Evolutionary conservation across 2,888 invertebrate genomes (phyloP), one percentile per base, ranked within the genome.

Genomic region (Ceraclea dissimilis): DNA sequence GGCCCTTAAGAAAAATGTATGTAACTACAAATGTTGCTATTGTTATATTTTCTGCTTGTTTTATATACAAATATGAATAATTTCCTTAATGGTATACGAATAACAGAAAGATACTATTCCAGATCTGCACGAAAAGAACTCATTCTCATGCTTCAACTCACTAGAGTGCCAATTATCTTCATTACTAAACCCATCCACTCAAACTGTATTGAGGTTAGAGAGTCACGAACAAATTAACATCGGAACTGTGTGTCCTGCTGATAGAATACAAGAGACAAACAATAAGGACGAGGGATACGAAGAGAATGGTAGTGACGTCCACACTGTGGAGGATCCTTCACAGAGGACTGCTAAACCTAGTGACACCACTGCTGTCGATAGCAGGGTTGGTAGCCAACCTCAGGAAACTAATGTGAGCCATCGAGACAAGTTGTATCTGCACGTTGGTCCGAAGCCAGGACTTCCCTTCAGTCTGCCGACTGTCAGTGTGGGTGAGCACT

Each of bases 401-500:
- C 16, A 39, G 17, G 44, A 51, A 33, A 44, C 39, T 16, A 31
- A 34, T 4, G 47, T 34, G 11, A 10, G 19, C 13, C 17, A 31
- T n/a, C 43, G 49, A 16, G 52, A 11, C 20, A 54, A 56, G 58
- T n/a, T 55, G 44, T 49, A 44, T 52, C 56, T 62, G 5, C 57
- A 62, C 47, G 56, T 62, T 10, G 62, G 62, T 19, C 62, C 62
- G 69, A 58, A 64, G 66, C 76, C 83, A 1, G 81, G 79, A 17
- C 79, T 81, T 2, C 75, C 80, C 63, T 82, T 90, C 51, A 84
- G 86, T 64, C 69, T 89, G 21, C 89, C 90, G 0, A 79, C 84
- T 44, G 78, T 90, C 17, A 85, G 85, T 65, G 79, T 89, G 49
- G 86, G 85, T 43, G 90, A 90, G 66, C 86, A 84, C 66, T 74